Percentiles rank a stretch among this genome's conserved stretches.
Evolutionary conservation across 2,797 vertebrate genomes (phyloP).

Genomic region (Enteromius afrohamiltoni): DNA sequence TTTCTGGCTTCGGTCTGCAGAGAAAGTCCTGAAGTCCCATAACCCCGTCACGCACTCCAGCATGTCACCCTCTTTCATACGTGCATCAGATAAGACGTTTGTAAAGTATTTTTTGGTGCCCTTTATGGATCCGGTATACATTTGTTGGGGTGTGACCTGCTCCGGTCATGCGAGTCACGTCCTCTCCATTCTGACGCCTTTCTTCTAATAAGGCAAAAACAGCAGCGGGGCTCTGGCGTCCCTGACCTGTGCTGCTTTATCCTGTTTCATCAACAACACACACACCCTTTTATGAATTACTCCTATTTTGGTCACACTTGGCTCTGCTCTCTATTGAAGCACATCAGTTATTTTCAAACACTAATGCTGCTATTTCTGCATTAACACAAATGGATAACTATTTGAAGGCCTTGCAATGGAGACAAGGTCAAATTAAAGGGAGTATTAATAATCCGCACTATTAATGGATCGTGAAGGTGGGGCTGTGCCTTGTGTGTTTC

Average conservation of each 20-base stretch:
- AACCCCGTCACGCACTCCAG: background rate
- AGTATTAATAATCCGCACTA: background rate
- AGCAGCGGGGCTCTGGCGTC: constrained; percentile 56
- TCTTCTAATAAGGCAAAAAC: constrained; percentile 66
- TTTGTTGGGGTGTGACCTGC: background rate
- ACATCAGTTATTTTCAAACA: background rate
- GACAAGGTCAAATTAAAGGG: background rate
- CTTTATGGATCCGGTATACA: background rate
- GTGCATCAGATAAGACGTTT: constrained; percentile 16
- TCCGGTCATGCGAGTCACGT: constrained; percentile 22
- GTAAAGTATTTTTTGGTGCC: constrained; percentile 10
- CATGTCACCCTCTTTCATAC: background rate
- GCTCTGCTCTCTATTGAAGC: background rate
- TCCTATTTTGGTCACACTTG: constrained; percentile 40
- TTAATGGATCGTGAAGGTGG: background rate
- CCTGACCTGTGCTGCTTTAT: constrained; percentile 71
- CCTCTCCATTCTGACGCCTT: constrained; percentile 24
- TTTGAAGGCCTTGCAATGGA: too few relatives aligned
- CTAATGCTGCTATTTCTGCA: background rate
- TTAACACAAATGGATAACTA: background rate
- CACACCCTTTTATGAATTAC: background rate
- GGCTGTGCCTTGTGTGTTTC: background rate
- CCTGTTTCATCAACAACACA: constrained; percentile 71
- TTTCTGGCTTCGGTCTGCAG: background rate
- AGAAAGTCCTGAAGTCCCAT: background rate